Conservation (phyloP, 1,140 invertebrate species). For the Macrocentrus cingulum region DNA sequence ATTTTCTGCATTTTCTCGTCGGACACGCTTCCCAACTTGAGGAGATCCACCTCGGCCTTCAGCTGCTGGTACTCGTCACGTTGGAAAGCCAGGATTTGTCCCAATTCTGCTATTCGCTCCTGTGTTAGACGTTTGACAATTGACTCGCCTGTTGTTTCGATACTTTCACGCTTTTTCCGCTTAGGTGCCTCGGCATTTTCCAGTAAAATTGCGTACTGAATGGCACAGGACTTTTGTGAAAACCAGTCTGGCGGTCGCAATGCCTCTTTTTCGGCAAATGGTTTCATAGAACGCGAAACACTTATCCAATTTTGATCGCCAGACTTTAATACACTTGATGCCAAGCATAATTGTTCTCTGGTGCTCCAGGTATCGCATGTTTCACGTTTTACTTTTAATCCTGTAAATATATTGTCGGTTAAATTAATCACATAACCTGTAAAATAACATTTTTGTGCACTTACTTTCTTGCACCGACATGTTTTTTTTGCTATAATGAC, state of each 20-base stretch:
- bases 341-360: constrained; percentile 81
- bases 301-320: constrained; percentile 95
- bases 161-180: constrained; percentile 76
- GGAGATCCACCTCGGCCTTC: constrained; percentile 64
- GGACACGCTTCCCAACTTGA: constrained; percentile 60
- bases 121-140: constrained; percentile 77
- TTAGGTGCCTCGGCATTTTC: constrained; percentile 86
- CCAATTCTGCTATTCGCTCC: constrained; percentile 77
- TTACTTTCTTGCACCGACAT: too few relatives aligned
- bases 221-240: constrained; percentile 87
- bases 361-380: constrained; percentile 82
- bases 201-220: constrained; percentile 82
- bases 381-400: constrained; percentile 67
- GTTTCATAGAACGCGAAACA: constrained; percentile 77
- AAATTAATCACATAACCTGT: too few relatives aligned
- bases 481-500: too few relatives aligned
- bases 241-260: constrained; percentile 82
- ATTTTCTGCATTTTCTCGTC: constrained; percentile 74
- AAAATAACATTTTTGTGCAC: too few relatives aligned
- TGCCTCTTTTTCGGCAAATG: constrained; percentile 69
- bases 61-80: constrained; percentile 72
- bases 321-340: constrained; percentile 82
- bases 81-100: constrained; percentile 68
- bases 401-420: constrained; percentile 31
- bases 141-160: constrained; percentile 79